These are phyloP conservation scores for Abramis brama DNA, from an alignment of 2,113 vertebrate species.

Conservation along the genomic window DNA sequence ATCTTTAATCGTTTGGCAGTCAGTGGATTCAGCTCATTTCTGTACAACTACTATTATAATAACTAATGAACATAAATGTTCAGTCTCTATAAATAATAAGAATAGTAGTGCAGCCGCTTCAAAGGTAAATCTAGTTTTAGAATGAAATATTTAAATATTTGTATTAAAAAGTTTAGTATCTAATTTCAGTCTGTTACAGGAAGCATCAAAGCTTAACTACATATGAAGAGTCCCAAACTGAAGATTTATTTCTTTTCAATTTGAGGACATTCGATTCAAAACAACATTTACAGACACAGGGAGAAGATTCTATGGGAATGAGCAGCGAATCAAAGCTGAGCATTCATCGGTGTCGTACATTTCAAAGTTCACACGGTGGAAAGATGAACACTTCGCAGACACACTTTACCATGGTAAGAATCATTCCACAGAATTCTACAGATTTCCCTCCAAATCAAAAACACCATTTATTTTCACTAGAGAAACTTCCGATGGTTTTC, in stretches of 20 bases:
- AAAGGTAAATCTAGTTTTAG: conserved; percentile 38
- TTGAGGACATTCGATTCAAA: conserved; percentile 72
- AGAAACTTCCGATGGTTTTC: background rate
- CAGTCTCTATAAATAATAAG: conserved; percentile 30
- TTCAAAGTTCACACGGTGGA: conserved; percentile 1
- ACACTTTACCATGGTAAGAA: background rate
- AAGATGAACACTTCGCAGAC: background rate
- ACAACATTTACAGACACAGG: conserved; percentile 67
- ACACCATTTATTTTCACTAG: background rate
- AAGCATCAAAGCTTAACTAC: conserved; percentile 53
- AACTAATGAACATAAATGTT: background rate
- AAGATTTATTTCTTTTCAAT: conserved; percentile 48
- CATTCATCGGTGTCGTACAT: conserved; percentile 77
- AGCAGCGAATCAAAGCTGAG: conserved; percentile 55
- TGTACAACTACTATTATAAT: conserved; percentile 3
- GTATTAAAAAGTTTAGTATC: conserved; percentile 44
- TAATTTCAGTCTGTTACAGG: conserved; percentile 51
- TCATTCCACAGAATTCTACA: background rate
- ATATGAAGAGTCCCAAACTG: conserved; percentile 67
- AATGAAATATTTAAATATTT: conserved; percentile 23
- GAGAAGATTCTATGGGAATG: conserved; percentile 43
- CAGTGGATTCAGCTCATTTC: conserved; percentile 26
- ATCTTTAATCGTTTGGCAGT: conserved; percentile 30
- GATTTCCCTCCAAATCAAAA: background rate
- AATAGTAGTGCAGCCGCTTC: conserved; percentile 15